These are phyloP conservation scores for Ictalurus furcatus DNA, from an alignment of 2,113 vertebrate genomes.

Conservation along the genomic window DNA sequence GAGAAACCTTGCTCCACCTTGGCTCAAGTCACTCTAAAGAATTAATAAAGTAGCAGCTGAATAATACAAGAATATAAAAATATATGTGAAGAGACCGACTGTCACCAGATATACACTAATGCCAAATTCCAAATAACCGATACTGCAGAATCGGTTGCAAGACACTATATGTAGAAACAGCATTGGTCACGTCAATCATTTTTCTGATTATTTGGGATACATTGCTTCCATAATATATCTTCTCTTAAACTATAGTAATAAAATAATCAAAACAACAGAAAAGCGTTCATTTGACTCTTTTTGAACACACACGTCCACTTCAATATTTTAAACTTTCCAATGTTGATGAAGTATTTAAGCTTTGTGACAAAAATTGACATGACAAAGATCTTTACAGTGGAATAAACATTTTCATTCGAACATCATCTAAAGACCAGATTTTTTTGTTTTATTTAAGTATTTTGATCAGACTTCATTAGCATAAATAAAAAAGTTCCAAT, in stretches of 20 bases:
- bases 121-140: background rate
- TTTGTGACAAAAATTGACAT: background rate
- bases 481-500: background rate
- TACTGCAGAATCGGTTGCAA: background rate
- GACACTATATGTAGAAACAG: background rate
- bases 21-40: background rate
- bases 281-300: background rate
- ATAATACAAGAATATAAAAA: background rate
- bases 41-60: background rate
- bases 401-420: background rate
- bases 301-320: background rate
- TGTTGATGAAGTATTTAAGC: background rate
- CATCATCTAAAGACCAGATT: background rate
- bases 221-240: background rate
- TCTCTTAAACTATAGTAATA: background rate
- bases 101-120: background rate
- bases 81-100: background rate
- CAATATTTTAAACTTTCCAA: too few species aligned
- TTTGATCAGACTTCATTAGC: background rate
- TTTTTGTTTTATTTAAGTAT: background rate
- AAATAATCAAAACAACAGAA: background rate
- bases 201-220: background rate
- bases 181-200: background rate
- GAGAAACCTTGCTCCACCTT: slow-evolving; percentile 59
- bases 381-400: background rate